Evolutionary conservation across 1,140 invertebrate species (phyloP).

Genomic region (Ceratina australensis): DNA sequence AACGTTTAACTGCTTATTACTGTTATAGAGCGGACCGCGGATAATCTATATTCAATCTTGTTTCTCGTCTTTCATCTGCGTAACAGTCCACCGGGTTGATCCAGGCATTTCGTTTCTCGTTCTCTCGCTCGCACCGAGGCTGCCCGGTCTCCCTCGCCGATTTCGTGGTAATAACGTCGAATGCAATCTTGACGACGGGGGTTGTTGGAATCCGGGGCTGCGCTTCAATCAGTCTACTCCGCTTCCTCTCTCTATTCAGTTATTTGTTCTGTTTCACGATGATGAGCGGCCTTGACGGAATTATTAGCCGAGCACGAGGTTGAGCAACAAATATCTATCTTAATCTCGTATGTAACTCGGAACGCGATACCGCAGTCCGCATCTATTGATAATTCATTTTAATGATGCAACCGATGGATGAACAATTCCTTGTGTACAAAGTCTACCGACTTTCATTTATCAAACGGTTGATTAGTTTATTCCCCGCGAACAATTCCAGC

Average conservation of each 20-base stretch:
- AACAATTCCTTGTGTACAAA: background rate
- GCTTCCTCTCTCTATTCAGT: constrained; percentile 5
- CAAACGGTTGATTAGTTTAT: constrained; percentile 12
- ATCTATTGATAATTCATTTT: background rate
- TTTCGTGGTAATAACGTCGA: constrained; percentile 38
- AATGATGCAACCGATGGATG: background rate
- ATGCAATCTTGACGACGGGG: constrained; percentile 28
- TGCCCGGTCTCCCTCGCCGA: background rate
- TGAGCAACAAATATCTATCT: background rate
- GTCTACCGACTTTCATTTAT: constrained; percentile 3
- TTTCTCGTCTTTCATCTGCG: constrained; percentile 1
- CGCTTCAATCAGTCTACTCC: constrained; percentile 8
- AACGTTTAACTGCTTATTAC: constrained; percentile 77
- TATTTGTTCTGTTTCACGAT: constrained; percentile 10
- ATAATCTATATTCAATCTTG: constrained; percentile 50
- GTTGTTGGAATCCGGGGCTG: constrained; percentile 10
- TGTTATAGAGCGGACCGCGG: constrained; percentile 61
- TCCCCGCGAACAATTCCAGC: background rate
- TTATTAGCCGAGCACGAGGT: background rate
- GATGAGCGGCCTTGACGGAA: background rate
- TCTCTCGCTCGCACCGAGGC: background rate
- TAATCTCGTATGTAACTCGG: background rate
- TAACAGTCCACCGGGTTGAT: too few species aligned
- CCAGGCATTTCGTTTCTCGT: background rate
- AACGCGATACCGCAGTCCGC: background rate